Conservation (phyloP, 2,113 vertebrate genomes). For the Lophius piscatorius region DNA sequence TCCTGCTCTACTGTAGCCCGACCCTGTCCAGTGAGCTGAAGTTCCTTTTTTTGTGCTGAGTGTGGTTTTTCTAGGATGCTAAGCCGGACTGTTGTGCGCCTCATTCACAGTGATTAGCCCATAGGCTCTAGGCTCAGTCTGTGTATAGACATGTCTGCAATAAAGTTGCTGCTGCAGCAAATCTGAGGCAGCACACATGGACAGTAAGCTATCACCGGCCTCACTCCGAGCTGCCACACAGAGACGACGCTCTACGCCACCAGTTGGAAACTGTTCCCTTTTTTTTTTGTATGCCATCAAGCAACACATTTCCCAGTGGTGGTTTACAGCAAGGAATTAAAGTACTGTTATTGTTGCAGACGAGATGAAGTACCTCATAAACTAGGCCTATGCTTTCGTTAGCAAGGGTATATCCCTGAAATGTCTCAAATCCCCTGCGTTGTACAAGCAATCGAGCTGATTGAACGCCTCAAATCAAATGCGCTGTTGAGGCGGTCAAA, state of each 20-base stretch:
- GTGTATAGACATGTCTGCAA: constrained; percentile 51
- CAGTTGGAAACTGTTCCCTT: neutral
- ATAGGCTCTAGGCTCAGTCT: constrained; percentile 65
- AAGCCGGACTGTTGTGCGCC: constrained; percentile 67
- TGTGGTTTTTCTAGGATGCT: constrained; percentile 56
- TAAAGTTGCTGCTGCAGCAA: constrained; percentile 71
- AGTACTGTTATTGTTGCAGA: too few relatives aligned
- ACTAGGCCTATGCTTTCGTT: too few relatives aligned
- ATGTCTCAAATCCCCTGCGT: too few relatives aligned
- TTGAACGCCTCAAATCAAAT: too few relatives aligned
- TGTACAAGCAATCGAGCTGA: too few relatives aligned
- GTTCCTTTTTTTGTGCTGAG: constrained; percentile 60
- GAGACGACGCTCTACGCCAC: constrained; percentile 7
- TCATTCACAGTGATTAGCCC: constrained; percentile 68
- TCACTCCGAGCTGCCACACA: constrained; percentile 19
- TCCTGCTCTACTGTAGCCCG: constrained; percentile 27
- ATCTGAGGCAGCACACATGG: constrained; percentile 51
- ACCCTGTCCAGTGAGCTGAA: constrained; percentile 33
- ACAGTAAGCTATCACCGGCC: constrained; percentile 51
- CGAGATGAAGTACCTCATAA: too few relatives aligned
- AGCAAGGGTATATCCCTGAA: too few relatives aligned
- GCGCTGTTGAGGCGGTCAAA: too few relatives aligned
- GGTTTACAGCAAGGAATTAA: too few relatives aligned
- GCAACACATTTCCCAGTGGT: neutral
- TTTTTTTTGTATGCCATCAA: neutral